Evolutionary conservation across 2,888 invertebrate species (phyloP), one percentile per base, ranked within the genome.

Genomic region (Prenolepis imparis): DNA sequence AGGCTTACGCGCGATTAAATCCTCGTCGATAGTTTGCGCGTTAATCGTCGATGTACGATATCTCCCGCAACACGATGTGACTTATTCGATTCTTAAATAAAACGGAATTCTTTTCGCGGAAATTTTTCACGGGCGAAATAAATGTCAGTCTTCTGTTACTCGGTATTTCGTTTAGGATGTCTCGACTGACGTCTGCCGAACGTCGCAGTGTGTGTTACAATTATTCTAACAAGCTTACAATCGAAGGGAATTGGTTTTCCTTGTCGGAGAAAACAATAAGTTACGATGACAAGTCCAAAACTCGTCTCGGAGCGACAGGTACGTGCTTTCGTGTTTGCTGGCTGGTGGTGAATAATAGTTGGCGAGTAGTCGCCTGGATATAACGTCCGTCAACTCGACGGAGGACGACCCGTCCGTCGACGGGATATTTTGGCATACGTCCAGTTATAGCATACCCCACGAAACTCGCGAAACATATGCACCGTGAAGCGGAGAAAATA

Each of bases 301-400:
- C 78, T 78, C 59, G 59, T 72, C 59, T 78, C 12, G 41, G 44
- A 36, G 44, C 28, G 21, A 61, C 83, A 48, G 57, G 28, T 67
- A 57, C 66, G 48, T 41, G 64, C 36, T 64, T 18, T 61, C 59
- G 57, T 57, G 83, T 84, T 85, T 78, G 74, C 82, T 82, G 74
- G 82, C 83, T 78, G 84, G 84, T 86, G 87, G 82, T 84, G 84
- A 90, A 89, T 88, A 89, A 90, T 86, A 83, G 66, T 66, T 15
- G 68, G 72, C 55, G 66, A 80, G 72, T 74, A 84, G 84, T 84
- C 85, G 39, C 32, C 36, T 61, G 61, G 80, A 89, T 83, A 70
- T 84, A 80, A 12, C 63, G 66, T 86, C 81, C 81, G 74, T 89
- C 81, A 73, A 77, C 59, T 72, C 73, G 73, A 84, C 61, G 77